Evolutionary conservation across 1,140 invertebrate genomes (phyloP).

Genomic region (Brachystomella parvula): DNA sequence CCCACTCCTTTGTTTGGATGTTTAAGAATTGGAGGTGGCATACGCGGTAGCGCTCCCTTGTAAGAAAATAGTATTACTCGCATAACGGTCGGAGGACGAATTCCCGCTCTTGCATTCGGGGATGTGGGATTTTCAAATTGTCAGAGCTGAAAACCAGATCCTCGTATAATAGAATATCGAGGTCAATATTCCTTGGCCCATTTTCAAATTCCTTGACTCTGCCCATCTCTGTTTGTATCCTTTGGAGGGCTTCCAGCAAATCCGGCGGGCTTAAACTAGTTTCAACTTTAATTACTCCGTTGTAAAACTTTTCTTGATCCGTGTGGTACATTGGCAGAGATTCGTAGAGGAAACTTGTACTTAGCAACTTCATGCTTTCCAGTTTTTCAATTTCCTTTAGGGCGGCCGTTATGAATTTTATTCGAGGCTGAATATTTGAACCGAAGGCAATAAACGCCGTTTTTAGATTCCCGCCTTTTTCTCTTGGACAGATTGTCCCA

Average conservation of each 20-base stretch:
- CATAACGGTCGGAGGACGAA: background rate
- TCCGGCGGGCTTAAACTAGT: background rate
- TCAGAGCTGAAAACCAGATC: background rate
- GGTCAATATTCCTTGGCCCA: background rate
- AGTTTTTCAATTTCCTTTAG: background rate
- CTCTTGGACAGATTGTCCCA: too few species aligned
- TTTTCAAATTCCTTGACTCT: background rate
- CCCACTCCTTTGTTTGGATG: too few species aligned
- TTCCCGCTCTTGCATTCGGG: background rate
- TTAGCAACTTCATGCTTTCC: background rate
- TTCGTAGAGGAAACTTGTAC: slow-evolving; percentile 6
- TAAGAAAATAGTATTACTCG: too few species aligned
- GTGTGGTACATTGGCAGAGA: background rate
- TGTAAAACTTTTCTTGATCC: background rate
- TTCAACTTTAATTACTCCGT: background rate
- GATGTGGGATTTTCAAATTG: background rate
- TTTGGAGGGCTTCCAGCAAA: background rate
- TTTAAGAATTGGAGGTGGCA: too few species aligned
- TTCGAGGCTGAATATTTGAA: background rate
- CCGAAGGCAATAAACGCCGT: background rate
- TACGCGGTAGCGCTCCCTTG: too few species aligned
- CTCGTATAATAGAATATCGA: slow-evolving; percentile 1
- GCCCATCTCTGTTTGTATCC: background rate
- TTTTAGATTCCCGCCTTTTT: background rate
- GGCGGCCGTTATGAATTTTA: background rate